Evolutionary conservation across 2,888 invertebrate species (phyloP).

Genomic region (Calameuta filiformis): DNA sequence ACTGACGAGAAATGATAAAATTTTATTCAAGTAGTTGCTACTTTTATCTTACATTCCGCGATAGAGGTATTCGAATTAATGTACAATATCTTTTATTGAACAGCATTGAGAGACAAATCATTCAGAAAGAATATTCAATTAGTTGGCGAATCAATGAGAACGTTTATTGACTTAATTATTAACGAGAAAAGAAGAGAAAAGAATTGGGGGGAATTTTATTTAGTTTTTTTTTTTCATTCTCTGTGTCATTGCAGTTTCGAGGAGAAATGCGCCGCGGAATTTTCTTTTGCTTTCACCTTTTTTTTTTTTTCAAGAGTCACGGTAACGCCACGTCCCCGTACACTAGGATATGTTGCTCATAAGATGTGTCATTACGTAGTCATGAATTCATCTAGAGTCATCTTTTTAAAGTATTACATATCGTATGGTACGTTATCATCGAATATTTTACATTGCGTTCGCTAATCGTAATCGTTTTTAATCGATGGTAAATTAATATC

Average conservation of each 20-base stretch:
- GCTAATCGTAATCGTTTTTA: conserved; percentile 30
- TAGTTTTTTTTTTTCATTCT: neutral
- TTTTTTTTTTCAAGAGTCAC: neutral
- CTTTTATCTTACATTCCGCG: neutral
- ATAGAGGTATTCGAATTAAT: conserved; percentile 14
- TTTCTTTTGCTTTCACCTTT: neutral
- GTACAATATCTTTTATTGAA: conserved; percentile 23
- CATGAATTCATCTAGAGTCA: conserved; percentile 27
- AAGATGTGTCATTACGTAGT: conserved; percentile 58
- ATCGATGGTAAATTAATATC: conserved; percentile 34
- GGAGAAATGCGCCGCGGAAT: neutral
- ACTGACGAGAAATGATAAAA: neutral
- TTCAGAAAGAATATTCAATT: neutral
- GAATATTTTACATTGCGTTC: conserved; percentile 54
- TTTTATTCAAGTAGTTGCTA: neutral
- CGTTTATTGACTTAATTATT: no score
- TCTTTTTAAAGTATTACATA: conserved; percentile 33
- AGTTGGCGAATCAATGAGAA: neutral
- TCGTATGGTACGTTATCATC: conserved; percentile 54
- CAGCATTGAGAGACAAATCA: conserved; percentile 20
- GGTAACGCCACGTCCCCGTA: conserved; percentile 49
- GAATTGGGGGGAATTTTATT: no score
- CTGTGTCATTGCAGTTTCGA: neutral
- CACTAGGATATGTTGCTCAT: conserved; percentile 64
- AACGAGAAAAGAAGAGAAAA: no score